A percentile compares a stretch with the other conserved stretches of the same genome.
Evolutionary conservation across 2,888 invertebrate species (phyloP).

Genomic region (Spodoptera picta): DNA sequence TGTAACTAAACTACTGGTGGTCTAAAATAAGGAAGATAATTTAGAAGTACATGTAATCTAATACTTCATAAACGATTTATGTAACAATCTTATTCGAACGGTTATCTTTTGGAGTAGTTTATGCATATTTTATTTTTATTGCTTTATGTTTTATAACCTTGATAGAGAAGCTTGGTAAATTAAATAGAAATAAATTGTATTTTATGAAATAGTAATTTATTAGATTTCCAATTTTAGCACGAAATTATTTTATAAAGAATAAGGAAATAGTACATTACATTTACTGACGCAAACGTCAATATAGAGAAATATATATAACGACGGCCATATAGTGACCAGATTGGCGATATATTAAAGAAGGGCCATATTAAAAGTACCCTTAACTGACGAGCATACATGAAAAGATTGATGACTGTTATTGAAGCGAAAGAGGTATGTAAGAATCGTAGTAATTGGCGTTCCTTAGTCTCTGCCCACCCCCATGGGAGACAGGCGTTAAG

Average conservation of each 20-base stretch:
- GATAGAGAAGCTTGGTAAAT: slow-evolving; percentile 3
- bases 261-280: slow-evolving; percentile 21
- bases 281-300: slow-evolving; percentile 23
- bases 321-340: too few species aligned
- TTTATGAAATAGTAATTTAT: too few species aligned
- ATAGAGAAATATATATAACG: too few species aligned
- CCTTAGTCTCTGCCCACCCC: too few species aligned
- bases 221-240: too few species aligned
- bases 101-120: not conserved
- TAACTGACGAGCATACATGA: too few species aligned
- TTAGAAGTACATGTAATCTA: slow-evolving; percentile 8
- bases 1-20: slow-evolving; percentile 29
- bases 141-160: not conserved
- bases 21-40: slow-evolving; percentile 39
- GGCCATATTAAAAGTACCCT: too few species aligned
- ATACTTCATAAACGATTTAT: not conserved
- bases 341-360: too few species aligned
- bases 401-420: too few species aligned
- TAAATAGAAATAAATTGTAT: not conserved
- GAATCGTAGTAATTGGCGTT: too few species aligned
- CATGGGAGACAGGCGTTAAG: too few species aligned
- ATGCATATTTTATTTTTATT: slow-evolving; percentile 1
- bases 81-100: not conserved
- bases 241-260: slow-evolving; percentile 15
- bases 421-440: too few species aligned